Evolutionary conservation across 2,797 vertebrate genomes (phyloP), one percentile per base, ranked within the genome.

Genomic region (Falco concolor): DNA sequence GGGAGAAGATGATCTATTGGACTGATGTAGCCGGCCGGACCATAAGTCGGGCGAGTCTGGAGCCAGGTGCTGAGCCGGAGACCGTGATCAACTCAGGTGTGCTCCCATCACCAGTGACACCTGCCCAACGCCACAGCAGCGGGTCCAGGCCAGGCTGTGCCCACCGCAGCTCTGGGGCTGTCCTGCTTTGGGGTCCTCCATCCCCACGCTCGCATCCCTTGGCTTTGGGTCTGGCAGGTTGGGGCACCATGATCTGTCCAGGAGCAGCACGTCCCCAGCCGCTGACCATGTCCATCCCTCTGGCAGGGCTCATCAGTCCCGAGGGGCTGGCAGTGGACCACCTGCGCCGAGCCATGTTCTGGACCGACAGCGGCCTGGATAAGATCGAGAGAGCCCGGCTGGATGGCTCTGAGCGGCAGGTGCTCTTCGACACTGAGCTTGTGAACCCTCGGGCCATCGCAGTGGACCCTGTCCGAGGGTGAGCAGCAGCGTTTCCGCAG

Each of bases 401-500:
- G 97, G 99, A 99, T 1, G 99, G 99, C 73, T 98, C 98, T 0
- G 97, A 98, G 63, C 98, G 99, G 25, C 96, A 80, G n/a, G 98
- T 98, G 69, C 98, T 99, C 87, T 99, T 99, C 27, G 91, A 98
- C 97, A 98, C 96, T 0, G 98, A 99, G 60, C 95, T 99, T 38
- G 99, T 99, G 94, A 99, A 99, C 94, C 99, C 99, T 7, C 98
- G 99, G 3, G 99, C 99, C 96, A 99, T 99, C 91, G 87, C 99
- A 1, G 99, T 99, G 97, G 99, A 99, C 75, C 98, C 99, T 1
- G 97, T 98, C 49, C 98, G 98, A 44, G 99, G 99, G 99, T 99
- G 97, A 98, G 96, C 72, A 5, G 64, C 38, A 1, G 8, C 0
- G 0, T 4, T 13, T 9, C 32, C 18, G 0, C 2, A 2, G 13